phyloP scores from a whole-genome alignment of 2,113 vertebrate species.

The Callionymus lyra region DNA sequence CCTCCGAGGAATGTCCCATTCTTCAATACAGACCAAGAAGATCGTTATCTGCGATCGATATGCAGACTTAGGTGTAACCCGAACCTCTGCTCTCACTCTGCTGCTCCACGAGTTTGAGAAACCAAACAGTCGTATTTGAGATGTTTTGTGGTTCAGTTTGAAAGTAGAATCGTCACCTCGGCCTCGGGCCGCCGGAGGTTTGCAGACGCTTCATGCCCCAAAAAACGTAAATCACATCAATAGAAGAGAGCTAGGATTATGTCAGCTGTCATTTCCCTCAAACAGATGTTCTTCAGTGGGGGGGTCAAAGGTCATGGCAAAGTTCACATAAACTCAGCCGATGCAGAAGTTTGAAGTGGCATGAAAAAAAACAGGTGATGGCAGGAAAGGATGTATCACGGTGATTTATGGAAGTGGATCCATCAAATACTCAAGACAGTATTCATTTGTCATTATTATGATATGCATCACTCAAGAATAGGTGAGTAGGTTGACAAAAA shows the following conservation, averaged over 20 bases:
- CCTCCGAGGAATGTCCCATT: conserved; percentile 50
- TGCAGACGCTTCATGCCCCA: conserved; percentile 4
- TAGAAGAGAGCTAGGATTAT: conserved; percentile 26
- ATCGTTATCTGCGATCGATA: conserved; percentile 41
- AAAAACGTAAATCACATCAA: conserved; percentile 43
- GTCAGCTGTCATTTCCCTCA: conserved; percentile 35
- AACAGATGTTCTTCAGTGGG: conserved; percentile 51
- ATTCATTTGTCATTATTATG: no score
- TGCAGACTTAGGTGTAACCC: conserved; percentile 32
- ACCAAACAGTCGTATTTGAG: no score
- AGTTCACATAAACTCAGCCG: conserved; percentile 39
- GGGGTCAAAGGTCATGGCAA: conserved; percentile 40
- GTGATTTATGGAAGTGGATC: conserved; percentile 10
- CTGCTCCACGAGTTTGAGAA: no score
- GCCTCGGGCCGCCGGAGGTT: neutral
- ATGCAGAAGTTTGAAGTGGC: conserved; percentile 37
- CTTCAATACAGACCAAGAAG: conserved; percentile 46
- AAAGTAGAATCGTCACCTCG: conserved; percentile 15
- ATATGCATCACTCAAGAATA: no score
- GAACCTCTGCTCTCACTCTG: conserved; percentile 24
- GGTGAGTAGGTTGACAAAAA: no score
- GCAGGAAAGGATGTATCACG: conserved; percentile 19
- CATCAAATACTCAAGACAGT: no score
- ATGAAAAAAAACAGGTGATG: conserved; percentile 40
- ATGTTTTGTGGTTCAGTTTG: neutral